phyloP scores from a whole-genome alignment of 2,888 invertebrate species.

The Lochmaea crataegi region DNA sequence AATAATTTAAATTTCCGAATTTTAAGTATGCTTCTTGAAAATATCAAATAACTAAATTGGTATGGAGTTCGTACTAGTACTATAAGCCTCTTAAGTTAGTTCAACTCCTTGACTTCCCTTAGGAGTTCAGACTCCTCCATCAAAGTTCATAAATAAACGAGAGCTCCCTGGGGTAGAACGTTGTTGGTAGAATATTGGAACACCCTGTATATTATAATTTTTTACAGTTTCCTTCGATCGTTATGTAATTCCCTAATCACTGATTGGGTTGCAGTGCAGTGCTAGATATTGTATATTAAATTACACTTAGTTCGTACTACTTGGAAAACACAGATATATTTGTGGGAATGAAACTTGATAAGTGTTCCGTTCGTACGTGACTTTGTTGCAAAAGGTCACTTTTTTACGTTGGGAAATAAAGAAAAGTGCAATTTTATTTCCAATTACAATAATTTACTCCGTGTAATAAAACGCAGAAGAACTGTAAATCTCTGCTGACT shows the following conservation, averaged over 20 bases:
- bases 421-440: background rate
- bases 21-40: no score
- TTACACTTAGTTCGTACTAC: background rate
- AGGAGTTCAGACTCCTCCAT: no score
- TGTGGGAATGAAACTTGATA: constrained; percentile 20
- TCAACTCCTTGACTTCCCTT: no score
- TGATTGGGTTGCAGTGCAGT: background rate
- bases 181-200: no score
- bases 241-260: background rate
- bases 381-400: constrained; percentile 9
- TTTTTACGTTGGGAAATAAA: background rate
- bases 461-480: background rate
- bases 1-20: background rate
- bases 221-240: background rate
- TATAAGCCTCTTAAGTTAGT: no score
- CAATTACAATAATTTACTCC: background rate
- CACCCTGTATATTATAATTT: no score
- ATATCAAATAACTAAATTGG: no score
- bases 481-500: background rate
- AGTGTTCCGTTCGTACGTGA: constrained; percentile 11
- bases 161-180: no score
- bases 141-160: no score
- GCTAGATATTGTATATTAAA: background rate
- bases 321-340: background rate
- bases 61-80: no score